These are phyloP conservation scores for Brachionus angularis DNA, from an alignment of 1,140 invertebrate species.

Conservation along the genomic window DNA sequence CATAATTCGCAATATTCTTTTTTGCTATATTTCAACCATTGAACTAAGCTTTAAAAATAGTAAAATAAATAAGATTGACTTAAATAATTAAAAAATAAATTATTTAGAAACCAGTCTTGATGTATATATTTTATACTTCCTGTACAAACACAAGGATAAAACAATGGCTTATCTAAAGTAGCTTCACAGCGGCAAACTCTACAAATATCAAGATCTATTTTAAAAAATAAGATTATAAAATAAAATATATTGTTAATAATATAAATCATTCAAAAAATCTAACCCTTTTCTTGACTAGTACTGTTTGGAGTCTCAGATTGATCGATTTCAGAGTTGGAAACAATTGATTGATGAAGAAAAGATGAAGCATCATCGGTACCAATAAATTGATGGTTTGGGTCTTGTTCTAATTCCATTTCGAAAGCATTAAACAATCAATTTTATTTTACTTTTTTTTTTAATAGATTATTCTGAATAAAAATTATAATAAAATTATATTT, in stretches of 20 bases:
- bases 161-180: constrained; percentile 75
- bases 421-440: neutral
- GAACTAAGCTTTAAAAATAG: constrained; percentile 59
- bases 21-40: constrained; percentile 77
- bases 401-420: constrained; percentile 6
- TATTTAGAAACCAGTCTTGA: constrained; percentile 69
- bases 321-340: neutral
- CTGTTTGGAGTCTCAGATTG: constrained; percentile 28
- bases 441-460: too few species aligned
- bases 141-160: constrained; percentile 96
- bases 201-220: constrained; percentile 74
- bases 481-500: too few species aligned
- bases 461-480: too few species aligned
- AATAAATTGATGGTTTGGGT: constrained; percentile 43
- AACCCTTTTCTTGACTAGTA: constrained; percentile 15
- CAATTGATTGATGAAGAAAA: constrained; percentile 5
- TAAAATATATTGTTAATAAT: neutral
- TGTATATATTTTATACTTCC: constrained; percentile 99
- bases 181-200: constrained; percentile 93
- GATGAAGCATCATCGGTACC: neutral
- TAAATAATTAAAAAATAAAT: constrained; percentile 8
- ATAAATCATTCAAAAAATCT: too few species aligned
- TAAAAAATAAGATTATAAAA: neutral
- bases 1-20: constrained; percentile 99
- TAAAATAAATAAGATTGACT: neutral